Evolutionary conservation across 2,113 vertebrate species (phyloP), one percentile per base, ranked within the genome.

Genomic region (Opisthocomus hoazin): DNA sequence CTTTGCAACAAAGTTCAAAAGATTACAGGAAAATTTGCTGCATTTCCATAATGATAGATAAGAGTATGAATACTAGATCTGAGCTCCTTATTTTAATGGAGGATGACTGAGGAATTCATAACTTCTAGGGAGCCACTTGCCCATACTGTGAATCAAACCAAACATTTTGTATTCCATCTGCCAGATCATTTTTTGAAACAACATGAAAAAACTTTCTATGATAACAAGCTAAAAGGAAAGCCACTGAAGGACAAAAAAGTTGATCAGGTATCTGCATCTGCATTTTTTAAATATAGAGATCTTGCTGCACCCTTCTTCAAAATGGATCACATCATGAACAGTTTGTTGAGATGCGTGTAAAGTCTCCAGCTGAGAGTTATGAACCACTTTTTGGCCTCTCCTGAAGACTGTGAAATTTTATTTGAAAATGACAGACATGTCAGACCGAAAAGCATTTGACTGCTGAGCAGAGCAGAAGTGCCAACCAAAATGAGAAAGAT

Each of bases 241-340:
- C 5, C 21, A 41, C 3, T 1, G 1, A 70, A 89, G 6, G 9
- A 57, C 3, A 73, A 48, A 68, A 17, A 15, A 26, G 4, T 34
- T 50, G 10, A 53, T n/a, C n/a, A n/a, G 1, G 2, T 10, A 41
- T n/a, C 73, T 0, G 6, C 2, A 74, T 8, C 6, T 60, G 10
- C 3, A 10, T 43, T 58, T 84, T 74, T 84, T 0, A 32, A 76
- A 69, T 12, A 36, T 0, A 43, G 5, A 32, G 3, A 26, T 48
- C 36, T 45, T 80, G 5, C 6, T 50, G 9, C 29, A 53, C 4
- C 3, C 4, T 34, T 29, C 15, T 81, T 84, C 15, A 78, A 63
- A 87, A 84, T 2, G 5, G 13, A 77, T 54, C 32, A 37, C 11
- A 70, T 30, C 15, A 63, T 11, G 1, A 57, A 22, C 6, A 21